These are phyloP conservation scores for Smittia sp. DNA, from an alignment of 2,888 invertebrate genomes.

Conservation along the genomic window DNA sequence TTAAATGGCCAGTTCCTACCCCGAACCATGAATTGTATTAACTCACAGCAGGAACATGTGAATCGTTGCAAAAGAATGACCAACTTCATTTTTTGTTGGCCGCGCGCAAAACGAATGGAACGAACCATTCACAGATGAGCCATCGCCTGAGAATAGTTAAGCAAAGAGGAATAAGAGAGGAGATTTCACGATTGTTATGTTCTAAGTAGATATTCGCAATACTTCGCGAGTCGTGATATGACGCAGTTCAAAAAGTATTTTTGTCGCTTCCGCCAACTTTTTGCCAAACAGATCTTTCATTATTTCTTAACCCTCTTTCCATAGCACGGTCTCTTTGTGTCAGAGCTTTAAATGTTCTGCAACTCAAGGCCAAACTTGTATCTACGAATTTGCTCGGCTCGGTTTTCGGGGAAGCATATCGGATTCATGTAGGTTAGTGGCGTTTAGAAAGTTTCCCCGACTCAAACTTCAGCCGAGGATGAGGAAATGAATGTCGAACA, in stretches of 20 bases:
- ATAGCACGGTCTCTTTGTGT: background rate
- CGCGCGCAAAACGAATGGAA: no score
- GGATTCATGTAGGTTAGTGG: background rate
- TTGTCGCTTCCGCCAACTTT: slow-evolving; percentile 40
- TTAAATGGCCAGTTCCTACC: no score
- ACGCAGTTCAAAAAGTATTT: slow-evolving; percentile 37
- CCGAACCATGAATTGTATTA: no score
- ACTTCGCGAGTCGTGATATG: slow-evolving; percentile 29
- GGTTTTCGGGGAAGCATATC: background rate
- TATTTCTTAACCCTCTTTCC: slow-evolving; percentile 2
- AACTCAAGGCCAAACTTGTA: background rate
- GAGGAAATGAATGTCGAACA: background rate
- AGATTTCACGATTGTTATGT: slow-evolving; percentile 5
- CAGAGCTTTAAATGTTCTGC: background rate
- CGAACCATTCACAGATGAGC: background rate
- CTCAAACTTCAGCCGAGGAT: background rate
- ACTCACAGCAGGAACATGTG: background rate
- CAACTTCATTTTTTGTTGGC: no score
- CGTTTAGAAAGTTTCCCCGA: background rate
- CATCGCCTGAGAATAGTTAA: background rate
- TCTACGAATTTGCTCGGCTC: no score
- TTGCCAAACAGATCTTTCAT: slow-evolving; percentile 14
- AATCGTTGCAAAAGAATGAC: no score
- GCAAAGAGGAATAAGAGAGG: background rate
- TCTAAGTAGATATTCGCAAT: slow-evolving; percentile 11